Evolutionary conservation across 2,797 vertebrate species (phyloP).

Genomic region (Coendou prehensilis): DNA sequence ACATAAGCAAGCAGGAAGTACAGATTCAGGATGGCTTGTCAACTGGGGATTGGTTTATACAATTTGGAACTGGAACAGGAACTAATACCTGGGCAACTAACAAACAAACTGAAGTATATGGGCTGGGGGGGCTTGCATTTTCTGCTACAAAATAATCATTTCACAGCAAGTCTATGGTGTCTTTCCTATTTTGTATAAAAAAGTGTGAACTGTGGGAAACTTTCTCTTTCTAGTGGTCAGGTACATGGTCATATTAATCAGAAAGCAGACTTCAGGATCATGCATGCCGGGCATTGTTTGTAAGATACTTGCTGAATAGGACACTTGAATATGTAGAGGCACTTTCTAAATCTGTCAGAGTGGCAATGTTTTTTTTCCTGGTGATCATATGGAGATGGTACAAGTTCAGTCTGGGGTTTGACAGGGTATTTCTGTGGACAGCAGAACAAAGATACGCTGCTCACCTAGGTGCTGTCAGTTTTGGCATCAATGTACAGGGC

Average conservation of each 20-base stretch:
- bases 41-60: no score
- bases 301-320: neutral
- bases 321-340: neutral
- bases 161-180: neutral
- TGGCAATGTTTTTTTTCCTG: constrained; percentile 53
- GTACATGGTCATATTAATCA: neutral
- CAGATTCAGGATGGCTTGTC: no score
- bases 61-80: no score
- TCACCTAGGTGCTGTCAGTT: constrained; percentile 82
- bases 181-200: neutral
- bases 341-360: constrained; percentile 29
- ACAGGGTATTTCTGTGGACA: constrained; percentile 75
- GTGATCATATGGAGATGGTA: constrained; percentile 36
- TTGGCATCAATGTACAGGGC: constrained; percentile 33
- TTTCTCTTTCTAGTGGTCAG: neutral
- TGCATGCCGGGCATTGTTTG: neutral
- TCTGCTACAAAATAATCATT: neutral
- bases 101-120: no score
- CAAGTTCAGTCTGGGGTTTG: constrained; percentile 63
- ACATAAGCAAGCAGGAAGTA: no score
- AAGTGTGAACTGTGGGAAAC: neutral
- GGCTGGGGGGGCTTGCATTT: no score
- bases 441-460: constrained; percentile 56
- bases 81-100: no score
- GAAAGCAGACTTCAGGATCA: neutral